Percentiles rank a stretch among this genome's conserved stretches.
These are phyloP conservation scores for Labeo rohita DNA, from an alignment of 2,113 vertebrate genomes.

Conservation along the genomic window DNA sequence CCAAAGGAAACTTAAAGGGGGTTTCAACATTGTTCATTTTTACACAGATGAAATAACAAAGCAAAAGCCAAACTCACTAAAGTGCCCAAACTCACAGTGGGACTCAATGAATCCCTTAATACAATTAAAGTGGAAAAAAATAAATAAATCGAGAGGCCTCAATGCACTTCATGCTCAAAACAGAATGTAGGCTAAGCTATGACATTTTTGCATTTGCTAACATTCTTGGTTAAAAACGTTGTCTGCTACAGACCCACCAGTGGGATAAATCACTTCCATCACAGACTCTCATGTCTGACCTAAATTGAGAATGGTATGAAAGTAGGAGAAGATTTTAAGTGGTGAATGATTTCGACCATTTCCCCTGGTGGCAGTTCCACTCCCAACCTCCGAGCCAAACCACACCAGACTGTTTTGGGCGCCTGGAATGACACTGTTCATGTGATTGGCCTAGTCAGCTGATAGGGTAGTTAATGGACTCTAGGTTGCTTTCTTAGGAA, in stretches of 20 bases:
- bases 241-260: not conserved
- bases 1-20: not conserved
- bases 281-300: not conserved
- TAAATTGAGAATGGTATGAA: slow-evolving; percentile 2
- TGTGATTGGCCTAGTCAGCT: slow-evolving; percentile 40
- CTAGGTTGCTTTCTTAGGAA: slow-evolving; percentile 3
- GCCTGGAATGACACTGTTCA: slow-evolving; percentile 29
- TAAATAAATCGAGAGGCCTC: not conserved
- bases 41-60: not conserved
- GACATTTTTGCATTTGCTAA: not conserved
- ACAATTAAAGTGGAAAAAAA: not conserved
- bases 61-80: not conserved
- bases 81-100: not conserved
- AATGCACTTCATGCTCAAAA: not conserved
- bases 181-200: not conserved
- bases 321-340: slow-evolving; percentile 7
- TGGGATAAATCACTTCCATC: not conserved
- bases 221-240: not conserved
- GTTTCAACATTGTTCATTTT: not conserved
- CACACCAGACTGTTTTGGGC: slow-evolving; percentile 16
- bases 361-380: not conserved
- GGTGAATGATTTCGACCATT: slow-evolving; percentile 42
- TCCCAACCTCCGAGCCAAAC: slow-evolving; percentile 1
- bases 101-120: not conserved
- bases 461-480: slow-evolving; percentile 1